A percentile compares a stretch with the other conserved stretches of the same genome.
Evolutionary conservation across 30 jellyfish, hydroid and myxozoan species (phyloP).

Genomic region (Hydra vulgaris): DNA sequence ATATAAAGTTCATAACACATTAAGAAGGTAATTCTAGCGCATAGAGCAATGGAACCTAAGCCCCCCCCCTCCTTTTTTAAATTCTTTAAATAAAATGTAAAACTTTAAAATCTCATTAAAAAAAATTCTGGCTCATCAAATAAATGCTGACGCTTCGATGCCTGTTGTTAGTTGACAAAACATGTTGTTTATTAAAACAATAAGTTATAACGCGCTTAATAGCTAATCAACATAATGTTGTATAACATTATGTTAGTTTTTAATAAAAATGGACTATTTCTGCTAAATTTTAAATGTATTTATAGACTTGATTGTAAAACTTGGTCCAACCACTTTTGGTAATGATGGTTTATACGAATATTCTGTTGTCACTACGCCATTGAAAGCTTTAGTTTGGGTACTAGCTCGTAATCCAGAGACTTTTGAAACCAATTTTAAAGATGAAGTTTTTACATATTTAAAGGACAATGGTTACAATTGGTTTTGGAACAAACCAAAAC

Average conservation of each 20-base stretch:
- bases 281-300: not conserved
- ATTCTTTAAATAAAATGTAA: too few relatives aligned
- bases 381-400: slow-evolving; percentile 24
- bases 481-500: slow-evolving; percentile 32
- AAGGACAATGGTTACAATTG: slow-evolving; percentile 23
- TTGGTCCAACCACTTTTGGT: slow-evolving; percentile 30
- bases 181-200: too few relatives aligned
- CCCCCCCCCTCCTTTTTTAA: not conserved
- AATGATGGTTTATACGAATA: slow-evolving; percentile 24
- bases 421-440: slow-evolving; percentile 19
- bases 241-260: too few relatives aligned
- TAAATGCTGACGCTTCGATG: too few relatives aligned
- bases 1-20: too few relatives aligned
- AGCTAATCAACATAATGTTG: too few relatives aligned
- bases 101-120: too few relatives aligned
- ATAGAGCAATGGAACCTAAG: not conserved
- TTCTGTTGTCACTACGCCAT: slow-evolving; percentile 16
- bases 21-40: too few relatives aligned
- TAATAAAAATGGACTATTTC: too few relatives aligned
- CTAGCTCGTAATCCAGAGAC: slow-evolving; percentile 24
- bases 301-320: slow-evolving; percentile 27
- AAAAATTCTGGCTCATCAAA: too few relatives aligned
- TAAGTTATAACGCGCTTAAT: too few relatives aligned
- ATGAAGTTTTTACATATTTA: slow-evolving; percentile 12
- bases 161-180: too few relatives aligned